A percentile compares a stretch with the other conserved stretches of the same genome.
phyloP scores from a whole-genome alignment of 2,113 vertebrate genomes.

The Hippocampus abdominalis region DNA sequence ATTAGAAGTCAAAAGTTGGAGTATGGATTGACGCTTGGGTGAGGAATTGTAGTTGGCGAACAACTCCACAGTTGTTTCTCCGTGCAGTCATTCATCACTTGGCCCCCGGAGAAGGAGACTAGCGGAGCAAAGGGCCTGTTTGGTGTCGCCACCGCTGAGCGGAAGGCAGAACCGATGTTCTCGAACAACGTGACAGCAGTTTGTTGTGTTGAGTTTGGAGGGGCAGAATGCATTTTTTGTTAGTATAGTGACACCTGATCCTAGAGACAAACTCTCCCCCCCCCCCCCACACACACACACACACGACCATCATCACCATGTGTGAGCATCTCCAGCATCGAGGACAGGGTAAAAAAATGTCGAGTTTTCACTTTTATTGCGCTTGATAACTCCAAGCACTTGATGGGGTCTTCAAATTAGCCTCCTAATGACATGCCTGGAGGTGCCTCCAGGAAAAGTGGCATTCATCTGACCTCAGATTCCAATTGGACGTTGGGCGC shows the following conservation, averaged over 20 bases:
- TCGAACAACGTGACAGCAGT: constrained; percentile 67
- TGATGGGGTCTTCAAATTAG: constrained; percentile 90
- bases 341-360: constrained; percentile 86
- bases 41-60: constrained; percentile 61
- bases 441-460: constrained; percentile 91
- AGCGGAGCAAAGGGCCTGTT: constrained; percentile 49
- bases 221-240: constrained; percentile 78
- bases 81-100: constrained; percentile 58
- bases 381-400: constrained; percentile 90
- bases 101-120: constrained; percentile 45
- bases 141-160: constrained; percentile 40
- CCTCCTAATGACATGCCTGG: constrained; percentile 93
- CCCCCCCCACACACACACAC: too few species aligned
- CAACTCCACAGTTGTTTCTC: constrained; percentile 58
- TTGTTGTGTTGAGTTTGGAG: constrained; percentile 53
- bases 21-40: constrained; percentile 39
- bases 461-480: constrained; percentile 82
- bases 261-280: constrained; percentile 49
- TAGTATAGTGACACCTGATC: constrained; percentile 99
- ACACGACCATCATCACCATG: not conserved
- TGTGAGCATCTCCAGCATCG: constrained; percentile 59
- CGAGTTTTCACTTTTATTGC: constrained; percentile 92
- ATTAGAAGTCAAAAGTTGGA: constrained; percentile 44
- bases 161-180: constrained; percentile 48
- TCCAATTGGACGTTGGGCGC: constrained; percentile 62